Percentiles rank a stretch among this genome's conserved stretches.
Conservation (phyloP, 2,113 vertebrate species). For the Cricetomys ansorgei region DNA sequence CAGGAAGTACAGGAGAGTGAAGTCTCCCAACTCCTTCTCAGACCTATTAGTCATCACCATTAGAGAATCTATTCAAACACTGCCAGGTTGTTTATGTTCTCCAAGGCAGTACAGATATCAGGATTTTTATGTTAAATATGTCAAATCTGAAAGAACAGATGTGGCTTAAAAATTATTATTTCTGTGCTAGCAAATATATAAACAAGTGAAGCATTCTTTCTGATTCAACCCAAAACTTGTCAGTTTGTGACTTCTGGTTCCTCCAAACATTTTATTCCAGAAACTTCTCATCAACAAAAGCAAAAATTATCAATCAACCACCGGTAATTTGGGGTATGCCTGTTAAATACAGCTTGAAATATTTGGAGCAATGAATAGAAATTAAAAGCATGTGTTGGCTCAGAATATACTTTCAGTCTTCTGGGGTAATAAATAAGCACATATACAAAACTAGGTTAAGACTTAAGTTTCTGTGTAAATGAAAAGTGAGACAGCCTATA, state of each 20-base stretch:
- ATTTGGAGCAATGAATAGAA: neutral
- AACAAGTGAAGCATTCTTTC: neutral
- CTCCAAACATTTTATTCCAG: slow-evolving; percentile 27
- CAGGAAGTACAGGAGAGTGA: neutral
- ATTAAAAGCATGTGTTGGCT: slow-evolving; percentile 15
- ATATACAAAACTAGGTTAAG: slow-evolving; percentile 1
- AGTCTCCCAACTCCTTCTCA: neutral
- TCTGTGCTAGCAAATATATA: neutral
- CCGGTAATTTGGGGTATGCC: neutral
- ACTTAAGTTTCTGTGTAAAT: neutral
- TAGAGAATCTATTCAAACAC: neutral
- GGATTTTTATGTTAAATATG: neutral
- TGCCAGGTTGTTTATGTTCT: neutral
- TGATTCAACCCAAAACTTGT: neutral
- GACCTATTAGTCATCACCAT: neutral
- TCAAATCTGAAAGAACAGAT: neutral
- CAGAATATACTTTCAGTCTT: neutral
- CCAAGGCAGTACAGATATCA: neutral
- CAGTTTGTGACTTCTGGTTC: slow-evolving; percentile 3
- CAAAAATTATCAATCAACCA: neutral
- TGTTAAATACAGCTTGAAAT: slow-evolving; percentile 25
- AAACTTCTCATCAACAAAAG: neutral
- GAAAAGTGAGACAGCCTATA: neutral
- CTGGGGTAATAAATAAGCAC: neutral
- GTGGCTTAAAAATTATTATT: slow-evolving; percentile 9